Conservation (phyloP, 2,113 vertebrate species). For the Turdus rufiventris region DNA sequence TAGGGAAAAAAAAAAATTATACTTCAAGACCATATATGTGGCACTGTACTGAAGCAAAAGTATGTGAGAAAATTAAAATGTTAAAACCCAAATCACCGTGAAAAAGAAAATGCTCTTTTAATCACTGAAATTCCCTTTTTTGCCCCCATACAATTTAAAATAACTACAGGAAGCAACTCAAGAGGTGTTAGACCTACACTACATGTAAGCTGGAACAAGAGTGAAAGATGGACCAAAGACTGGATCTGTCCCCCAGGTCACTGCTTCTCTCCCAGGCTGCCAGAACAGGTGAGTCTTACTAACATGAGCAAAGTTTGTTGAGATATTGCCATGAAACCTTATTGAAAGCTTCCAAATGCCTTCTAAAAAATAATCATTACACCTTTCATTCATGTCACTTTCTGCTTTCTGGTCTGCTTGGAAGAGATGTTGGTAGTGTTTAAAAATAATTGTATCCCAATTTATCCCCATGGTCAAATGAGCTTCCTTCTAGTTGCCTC, state of each 20-base stretch:
- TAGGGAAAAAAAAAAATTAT: slow-evolving; percentile 3
- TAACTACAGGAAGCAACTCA: background rate
- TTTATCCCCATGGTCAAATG: background rate
- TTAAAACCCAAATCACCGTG: background rate
- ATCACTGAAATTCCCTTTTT: background rate
- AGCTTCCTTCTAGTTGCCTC: background rate
- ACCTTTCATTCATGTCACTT: background rate
- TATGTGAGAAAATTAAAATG: background rate
- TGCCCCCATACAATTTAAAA: background rate
- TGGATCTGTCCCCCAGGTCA: background rate
- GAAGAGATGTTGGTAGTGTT: background rate
- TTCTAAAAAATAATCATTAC: background rate
- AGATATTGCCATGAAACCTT: background rate
- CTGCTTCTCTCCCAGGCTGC: background rate
- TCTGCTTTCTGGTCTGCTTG: background rate
- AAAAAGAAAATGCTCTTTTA: slow-evolving; percentile 5
- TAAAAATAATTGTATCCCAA: background rate
- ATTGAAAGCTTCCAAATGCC: background rate
- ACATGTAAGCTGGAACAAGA: background rate
- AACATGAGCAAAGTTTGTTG: background rate
- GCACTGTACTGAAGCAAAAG: slow-evolving; percentile 6
- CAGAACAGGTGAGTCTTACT: background rate
- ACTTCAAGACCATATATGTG: slow-evolving; percentile 10
- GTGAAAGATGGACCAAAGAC: background rate
- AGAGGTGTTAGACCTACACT: background rate